Percentiles rank a stretch among this genome's conserved stretches.
These are phyloP conservation scores for Choristoneura rosaceana DNA, from an alignment of 2,888 invertebrate genomes.

Conservation along the genomic window DNA sequence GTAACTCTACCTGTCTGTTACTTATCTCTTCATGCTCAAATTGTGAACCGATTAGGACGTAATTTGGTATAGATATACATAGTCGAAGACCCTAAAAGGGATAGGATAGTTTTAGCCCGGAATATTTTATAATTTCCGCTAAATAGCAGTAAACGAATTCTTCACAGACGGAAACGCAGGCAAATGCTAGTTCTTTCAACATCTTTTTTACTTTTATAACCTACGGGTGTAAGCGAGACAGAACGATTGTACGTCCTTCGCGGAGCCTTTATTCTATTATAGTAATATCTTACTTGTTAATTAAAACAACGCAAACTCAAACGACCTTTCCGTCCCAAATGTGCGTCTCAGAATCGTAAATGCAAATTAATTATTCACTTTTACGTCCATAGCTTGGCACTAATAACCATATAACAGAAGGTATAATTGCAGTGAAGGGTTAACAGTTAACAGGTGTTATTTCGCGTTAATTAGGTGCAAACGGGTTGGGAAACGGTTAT, in stretches of 20 bases:
- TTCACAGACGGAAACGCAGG: no score
- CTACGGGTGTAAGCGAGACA: neutral
- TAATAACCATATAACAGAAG: conserved; percentile 5
- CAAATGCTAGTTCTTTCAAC: neutral
- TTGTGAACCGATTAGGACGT: no score
- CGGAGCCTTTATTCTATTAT: neutral
- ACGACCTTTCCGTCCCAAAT: neutral
- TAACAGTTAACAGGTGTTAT: conserved; percentile 46
- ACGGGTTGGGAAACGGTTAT: conserved; percentile 52
- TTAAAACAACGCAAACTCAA: neutral
- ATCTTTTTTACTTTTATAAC: neutral
- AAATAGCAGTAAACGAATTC: no score
- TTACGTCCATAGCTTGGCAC: neutral
- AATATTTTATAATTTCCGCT: no score
- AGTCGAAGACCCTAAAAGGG: no score
- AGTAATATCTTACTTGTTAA: neutral
- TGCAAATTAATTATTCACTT: conserved; percentile 27
- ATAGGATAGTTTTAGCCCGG: no score
- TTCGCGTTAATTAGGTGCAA: conserved; percentile 54
- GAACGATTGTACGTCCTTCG: neutral
- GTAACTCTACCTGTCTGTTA: no score
- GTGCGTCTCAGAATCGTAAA: conserved; percentile 10
- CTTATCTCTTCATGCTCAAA: no score
- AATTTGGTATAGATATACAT: no score
- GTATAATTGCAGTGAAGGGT: conserved; percentile 28